A percentile compares a stretch with the other conserved stretches of the same genome.
Conservation (phyloP, 1,140 invertebrate genomes). For the Papilio polyxenes region DNA sequence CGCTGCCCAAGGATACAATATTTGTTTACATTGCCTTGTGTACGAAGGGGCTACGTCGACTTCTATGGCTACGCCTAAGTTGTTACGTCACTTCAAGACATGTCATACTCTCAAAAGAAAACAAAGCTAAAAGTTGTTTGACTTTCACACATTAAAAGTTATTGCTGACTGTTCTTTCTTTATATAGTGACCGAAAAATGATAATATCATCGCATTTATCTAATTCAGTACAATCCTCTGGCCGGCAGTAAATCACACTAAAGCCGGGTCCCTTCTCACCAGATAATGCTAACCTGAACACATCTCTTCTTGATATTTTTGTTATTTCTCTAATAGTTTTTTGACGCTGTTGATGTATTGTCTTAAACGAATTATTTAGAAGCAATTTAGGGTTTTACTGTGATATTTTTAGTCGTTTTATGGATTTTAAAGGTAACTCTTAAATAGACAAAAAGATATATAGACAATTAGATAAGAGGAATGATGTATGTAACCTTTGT, state of each 20-base stretch:
- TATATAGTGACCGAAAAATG: conserved; percentile 32
- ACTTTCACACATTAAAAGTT: neutral
- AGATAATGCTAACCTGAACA: conserved; percentile 32
- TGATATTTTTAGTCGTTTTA: no score
- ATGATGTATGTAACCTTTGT: no score
- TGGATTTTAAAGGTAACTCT: no score
- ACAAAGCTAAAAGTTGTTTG: neutral
- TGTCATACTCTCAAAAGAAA: neutral
- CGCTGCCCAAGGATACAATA: no score
- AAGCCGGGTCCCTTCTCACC: conserved; percentile 39
- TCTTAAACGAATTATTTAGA: no score
- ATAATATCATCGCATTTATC: conserved; percentile 41
- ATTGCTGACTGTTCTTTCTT: neutral
- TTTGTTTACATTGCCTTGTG: no score
- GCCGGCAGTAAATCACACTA: conserved; percentile 40
- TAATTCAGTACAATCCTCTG: conserved; percentile 41
- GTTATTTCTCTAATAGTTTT: neutral
- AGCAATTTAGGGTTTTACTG: no score
- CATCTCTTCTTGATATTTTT: conserved; percentile 12
- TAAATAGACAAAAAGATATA: no score
- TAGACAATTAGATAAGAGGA: no score
- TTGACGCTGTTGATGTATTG: neutral
- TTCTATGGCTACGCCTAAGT: no score
- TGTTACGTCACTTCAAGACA: no score
- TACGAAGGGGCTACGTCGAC: no score